phyloP scores from a whole-genome alignment of 37 sponge, comb jelly and placozoan genomes.

The Haliclona indistincta region DNA sequence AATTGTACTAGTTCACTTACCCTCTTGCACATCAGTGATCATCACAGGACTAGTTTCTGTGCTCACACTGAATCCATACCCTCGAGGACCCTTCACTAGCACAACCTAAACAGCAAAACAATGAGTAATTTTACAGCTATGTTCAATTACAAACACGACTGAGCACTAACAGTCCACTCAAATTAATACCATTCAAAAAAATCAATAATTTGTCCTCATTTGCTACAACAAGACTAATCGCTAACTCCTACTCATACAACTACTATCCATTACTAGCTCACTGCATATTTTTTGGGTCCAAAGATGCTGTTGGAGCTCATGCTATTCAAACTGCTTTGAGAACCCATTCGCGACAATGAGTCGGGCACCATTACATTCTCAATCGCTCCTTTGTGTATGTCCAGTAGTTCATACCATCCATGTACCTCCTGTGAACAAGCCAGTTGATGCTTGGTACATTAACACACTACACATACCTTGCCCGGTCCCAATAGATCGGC shows the following conservation, averaged over 20 bases:
- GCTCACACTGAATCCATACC: constrained; percentile 74
- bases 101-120: constrained; percentile 30
- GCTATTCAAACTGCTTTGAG: constrained; percentile 10
- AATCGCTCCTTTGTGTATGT: constrained; percentile 26
- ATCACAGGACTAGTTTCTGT: constrained; percentile 49
- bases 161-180: no score
- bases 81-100: constrained; percentile 34
- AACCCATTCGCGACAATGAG: constrained; percentile 9
- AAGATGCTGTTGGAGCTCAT: neutral
- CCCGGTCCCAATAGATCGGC: constrained; percentile 48
- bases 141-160: no score
- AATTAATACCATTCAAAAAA: no score
- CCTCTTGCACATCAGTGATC: constrained; percentile 45
- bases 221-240: no score
- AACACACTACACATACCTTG: constrained; percentile 19
- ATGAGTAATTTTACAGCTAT: neutral
- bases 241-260: no score
- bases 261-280: no score
- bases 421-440: constrained; percentile 40
- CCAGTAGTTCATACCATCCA: constrained; percentile 81
- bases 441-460: neutral
- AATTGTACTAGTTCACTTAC: constrained; percentile 2
- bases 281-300: constrained; percentile 34
- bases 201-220: no score
- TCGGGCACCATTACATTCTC: constrained; percentile 51